Percentiles rank a stretch among this genome's conserved stretches.
These are phyloP conservation scores for Luffia ferchaultella DNA, from an alignment of 2,888 invertebrate genomes.

Conservation along the genomic window DNA sequence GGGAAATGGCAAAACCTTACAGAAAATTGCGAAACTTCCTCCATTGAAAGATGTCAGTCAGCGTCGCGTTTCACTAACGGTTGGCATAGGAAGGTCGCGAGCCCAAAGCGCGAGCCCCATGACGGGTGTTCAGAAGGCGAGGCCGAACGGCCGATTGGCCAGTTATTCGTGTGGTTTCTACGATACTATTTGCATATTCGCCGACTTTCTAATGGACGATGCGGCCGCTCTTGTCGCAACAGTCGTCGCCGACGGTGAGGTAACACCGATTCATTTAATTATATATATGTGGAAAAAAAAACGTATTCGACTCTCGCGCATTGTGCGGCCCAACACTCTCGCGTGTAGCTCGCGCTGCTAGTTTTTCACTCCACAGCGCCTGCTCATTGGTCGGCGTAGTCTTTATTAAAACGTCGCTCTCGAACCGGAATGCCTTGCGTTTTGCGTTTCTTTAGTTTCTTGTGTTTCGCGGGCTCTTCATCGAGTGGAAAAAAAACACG, in stretches of 20 bases:
- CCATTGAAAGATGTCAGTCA: too few species aligned
- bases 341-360: conserved; percentile 28
- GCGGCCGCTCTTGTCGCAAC: conserved; percentile 61
- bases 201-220: conserved; percentile 66
- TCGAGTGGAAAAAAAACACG: too few species aligned
- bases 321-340: conserved; percentile 37
- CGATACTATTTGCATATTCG: conserved; percentile 66
- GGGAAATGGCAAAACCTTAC: too few species aligned
- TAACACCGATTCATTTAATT: conserved; percentile 61
- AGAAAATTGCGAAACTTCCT: too few species aligned
- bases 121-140: too few species aligned
- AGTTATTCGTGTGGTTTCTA: conserved; percentile 66
- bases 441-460: conserved; percentile 28
- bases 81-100: conserved; percentile 50
- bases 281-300: conserved; percentile 40
- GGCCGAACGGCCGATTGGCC: conserved; percentile 35
- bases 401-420: conserved; percentile 36
- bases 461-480: conserved; percentile 25
- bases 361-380: conserved; percentile 30
- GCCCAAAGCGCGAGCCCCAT: too few species aligned
- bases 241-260: conserved; percentile 56
- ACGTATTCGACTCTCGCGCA: conserved; percentile 35
- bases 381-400: conserved; percentile 30
- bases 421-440: conserved; percentile 41
- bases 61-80: conserved; percentile 32